Conservation (phyloP, 2,113 vertebrate species). For the Acanthisitta chloris region DNA sequence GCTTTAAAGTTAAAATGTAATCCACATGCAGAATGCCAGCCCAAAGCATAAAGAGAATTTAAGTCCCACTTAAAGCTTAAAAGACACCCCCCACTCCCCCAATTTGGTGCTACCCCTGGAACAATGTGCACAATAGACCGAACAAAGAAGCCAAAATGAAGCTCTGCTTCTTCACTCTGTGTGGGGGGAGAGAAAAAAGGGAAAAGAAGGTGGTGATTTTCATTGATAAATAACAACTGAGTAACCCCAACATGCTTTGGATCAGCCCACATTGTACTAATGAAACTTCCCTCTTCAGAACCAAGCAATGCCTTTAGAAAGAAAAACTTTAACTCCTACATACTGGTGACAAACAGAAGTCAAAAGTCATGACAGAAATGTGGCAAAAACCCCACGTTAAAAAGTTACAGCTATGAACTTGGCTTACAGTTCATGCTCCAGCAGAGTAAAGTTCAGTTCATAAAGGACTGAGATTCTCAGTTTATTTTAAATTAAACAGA, state of each 20-base stretch:
- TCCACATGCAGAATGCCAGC: constrained; percentile 19
- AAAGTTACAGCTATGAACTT: background rate
- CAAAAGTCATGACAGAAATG: rapidly evolving
- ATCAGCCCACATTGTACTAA: background rate
- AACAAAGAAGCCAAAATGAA: constrained; percentile 52
- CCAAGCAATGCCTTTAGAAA: background rate
- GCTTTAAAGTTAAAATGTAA: constrained; percentile 58
- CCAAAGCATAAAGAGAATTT: constrained; percentile 14
- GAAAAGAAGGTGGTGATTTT: constrained; percentile 81
- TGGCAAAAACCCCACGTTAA: background rate
- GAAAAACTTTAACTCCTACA: background rate
- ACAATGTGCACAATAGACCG: background rate
- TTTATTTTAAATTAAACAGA: background rate
- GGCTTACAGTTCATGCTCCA: background rate
- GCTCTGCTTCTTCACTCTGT: constrained; percentile 87
- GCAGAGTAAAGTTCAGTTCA: background rate
- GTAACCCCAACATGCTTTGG: constrained; percentile 66
- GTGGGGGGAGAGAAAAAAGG: constrained; percentile 37
- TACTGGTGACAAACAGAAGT: background rate
- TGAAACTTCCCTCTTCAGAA: background rate
- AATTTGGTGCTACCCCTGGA: background rate
- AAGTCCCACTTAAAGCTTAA: constrained; percentile 37
- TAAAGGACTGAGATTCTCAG: background rate
- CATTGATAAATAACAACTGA: constrained; percentile 87
- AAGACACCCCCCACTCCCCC: background rate